These are phyloP conservation scores for Megastigmus dorsalis DNA, from an alignment of 2,888 invertebrate genomes.

Conservation along the genomic window DNA sequence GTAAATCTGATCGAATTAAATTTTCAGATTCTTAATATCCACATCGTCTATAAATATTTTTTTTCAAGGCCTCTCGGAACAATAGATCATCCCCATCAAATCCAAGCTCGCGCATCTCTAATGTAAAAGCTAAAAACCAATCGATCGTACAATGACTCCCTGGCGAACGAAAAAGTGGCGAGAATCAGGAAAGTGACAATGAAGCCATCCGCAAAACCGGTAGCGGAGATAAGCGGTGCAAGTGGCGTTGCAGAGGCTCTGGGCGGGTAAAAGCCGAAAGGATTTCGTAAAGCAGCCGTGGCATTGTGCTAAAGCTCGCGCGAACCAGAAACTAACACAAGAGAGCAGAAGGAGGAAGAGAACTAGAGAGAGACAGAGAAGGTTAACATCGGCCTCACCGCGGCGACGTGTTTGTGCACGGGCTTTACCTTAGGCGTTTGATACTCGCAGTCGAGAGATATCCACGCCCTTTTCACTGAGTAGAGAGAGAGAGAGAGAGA, in stretches of 20 bases:
- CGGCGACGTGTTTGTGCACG: conserved; percentile 25
- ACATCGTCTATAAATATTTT: too few relatives aligned
- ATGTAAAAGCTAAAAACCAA: background rate
- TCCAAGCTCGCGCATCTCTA: too few relatives aligned
- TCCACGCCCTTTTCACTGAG: background rate
- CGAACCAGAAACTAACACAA: conserved; percentile 12
- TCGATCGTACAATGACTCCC: too few relatives aligned
- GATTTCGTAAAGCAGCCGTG: background rate
- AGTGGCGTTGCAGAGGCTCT: background rate
- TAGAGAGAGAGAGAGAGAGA: too few relatives aligned
- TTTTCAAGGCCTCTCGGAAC: too few relatives aligned
- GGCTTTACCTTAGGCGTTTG: conserved; percentile 24
- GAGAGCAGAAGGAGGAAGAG: too few relatives aligned
- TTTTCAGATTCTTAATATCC: too few relatives aligned
- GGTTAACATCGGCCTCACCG: background rate
- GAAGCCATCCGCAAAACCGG: conserved; percentile 39
- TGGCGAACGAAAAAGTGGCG: too few relatives aligned
- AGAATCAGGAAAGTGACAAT: conserved; percentile 31
- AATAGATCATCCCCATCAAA: too few relatives aligned
- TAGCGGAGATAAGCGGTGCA: conserved; percentile 25
- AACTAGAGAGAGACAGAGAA: too few relatives aligned
- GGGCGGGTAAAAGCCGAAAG: conserved; percentile 34
- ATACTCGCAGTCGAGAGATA: background rate
- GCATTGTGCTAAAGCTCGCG: conserved; percentile 29
- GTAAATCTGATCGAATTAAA: too few relatives aligned